phyloP scores from a whole-genome alignment of 2,113 vertebrate genomes.

The Heptranchias perlo region DNA sequence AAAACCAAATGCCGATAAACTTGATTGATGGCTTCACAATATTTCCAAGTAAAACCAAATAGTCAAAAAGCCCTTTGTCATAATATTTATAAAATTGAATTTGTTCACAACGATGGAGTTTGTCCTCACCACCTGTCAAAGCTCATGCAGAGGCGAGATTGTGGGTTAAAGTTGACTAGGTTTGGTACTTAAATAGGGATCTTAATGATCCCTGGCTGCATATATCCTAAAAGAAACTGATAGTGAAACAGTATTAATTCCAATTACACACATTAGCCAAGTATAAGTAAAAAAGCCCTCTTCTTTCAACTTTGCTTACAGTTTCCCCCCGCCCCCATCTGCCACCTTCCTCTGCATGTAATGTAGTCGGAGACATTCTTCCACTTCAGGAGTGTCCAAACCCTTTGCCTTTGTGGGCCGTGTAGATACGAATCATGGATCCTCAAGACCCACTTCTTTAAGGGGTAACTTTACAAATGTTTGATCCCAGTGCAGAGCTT shows the following conservation, averaged over 20 bases:
- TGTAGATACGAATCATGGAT: neutral
- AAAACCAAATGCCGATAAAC: neutral
- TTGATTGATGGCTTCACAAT: neutral
- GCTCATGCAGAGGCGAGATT: neutral
- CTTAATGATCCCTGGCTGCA: neutral
- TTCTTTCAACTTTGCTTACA: neutral
- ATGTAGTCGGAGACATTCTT: neutral
- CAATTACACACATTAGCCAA: neutral
- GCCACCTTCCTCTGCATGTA: neutral
- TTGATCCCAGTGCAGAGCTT: neutral
- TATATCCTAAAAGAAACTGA: neutral
- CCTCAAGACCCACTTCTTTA: neutral
- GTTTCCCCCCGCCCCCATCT: no score
- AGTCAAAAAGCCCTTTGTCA: neutral
- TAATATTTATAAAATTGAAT: neutral
- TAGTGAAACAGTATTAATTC: neutral
- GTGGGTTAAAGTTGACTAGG: neutral
- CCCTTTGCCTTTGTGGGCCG: neutral
- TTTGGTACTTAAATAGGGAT: neutral
- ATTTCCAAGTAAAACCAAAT: neutral
- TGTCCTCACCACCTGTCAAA: neutral
- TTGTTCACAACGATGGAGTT: neutral
- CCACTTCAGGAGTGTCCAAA: neutral
- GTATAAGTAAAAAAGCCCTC: neutral
- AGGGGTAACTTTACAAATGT: neutral